Conservation (phyloP, 2,888 invertebrate genomes). For the Apotomis capreana region DNA sequence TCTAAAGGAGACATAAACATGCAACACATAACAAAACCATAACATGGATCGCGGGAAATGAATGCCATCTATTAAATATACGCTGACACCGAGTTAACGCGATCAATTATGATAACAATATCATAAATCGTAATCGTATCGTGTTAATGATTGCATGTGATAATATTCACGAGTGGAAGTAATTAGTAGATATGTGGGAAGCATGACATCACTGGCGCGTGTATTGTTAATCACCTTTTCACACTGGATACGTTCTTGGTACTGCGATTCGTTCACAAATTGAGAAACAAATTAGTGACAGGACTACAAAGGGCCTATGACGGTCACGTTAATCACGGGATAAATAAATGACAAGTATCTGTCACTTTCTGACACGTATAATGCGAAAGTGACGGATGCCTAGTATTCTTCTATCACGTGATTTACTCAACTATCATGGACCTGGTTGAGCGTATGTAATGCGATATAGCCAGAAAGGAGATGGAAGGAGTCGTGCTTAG, state of each 20-base stretch:
- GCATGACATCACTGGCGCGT: conserved; percentile 26
- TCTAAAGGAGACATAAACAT: conserved; percentile 54
- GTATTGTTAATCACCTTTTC: conserved; percentile 25
- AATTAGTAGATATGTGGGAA: conserved; percentile 31
- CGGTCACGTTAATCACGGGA: no score
- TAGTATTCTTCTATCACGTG: no score
- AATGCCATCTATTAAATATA: conserved; percentile 38
- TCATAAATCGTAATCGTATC: conserved; percentile 19
- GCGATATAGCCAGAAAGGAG: no score
- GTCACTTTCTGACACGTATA: no score
- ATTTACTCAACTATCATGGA: no score
- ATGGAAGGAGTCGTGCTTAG: conserved; percentile 41
- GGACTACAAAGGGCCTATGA: no score
- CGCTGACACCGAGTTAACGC: conserved; percentile 25
- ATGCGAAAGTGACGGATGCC: no score
- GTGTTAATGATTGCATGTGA: conserved; percentile 12
- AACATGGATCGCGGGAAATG: conserved; percentile 23
- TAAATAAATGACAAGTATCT: no score
- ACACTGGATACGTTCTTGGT: no score
- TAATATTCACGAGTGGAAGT: conserved; percentile 20
- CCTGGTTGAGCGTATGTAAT: no score
- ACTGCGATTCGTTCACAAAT: no score
- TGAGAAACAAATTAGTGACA: no score
- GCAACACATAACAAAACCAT: conserved; percentile 63
- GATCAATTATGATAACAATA: conserved; percentile 15